These are phyloP conservation scores for Phylloscopus trochilus DNA, from an alignment of 2,113 vertebrate species.

Conservation along the genomic window DNA sequence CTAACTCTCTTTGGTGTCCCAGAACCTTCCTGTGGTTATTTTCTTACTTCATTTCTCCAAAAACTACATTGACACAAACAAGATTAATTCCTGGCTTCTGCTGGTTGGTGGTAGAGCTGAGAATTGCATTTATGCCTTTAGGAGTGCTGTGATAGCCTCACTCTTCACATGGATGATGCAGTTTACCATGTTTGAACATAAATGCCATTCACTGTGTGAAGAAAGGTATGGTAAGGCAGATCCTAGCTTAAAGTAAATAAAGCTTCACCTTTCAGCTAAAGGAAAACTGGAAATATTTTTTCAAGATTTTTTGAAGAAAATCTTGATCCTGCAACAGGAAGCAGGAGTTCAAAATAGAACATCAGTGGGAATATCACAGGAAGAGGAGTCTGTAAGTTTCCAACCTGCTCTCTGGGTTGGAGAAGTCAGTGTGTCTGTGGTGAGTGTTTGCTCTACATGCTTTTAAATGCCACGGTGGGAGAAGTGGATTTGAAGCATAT, in stretches of 20 bases:
- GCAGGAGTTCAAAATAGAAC: not conserved
- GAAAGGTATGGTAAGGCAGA: not conserved
- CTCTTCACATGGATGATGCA: not conserved
- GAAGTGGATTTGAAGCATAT: not conserved
- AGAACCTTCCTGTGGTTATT: not conserved
- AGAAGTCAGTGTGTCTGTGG: not conserved
- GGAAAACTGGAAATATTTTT: not conserved
- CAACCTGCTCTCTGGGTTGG: not conserved
- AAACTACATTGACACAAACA: not conserved
- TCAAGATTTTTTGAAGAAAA: not conserved
- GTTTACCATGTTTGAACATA: not conserved
- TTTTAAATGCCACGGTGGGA: constrained; percentile 9
- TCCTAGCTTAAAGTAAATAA: not conserved
- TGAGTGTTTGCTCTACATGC: not conserved
- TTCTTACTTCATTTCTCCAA: not conserved
- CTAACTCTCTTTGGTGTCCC: not conserved
- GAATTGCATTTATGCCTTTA: not conserved
- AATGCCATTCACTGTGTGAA: not conserved
- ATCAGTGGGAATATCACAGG: not conserved
- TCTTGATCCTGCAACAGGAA: not conserved
- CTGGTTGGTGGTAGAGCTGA: not conserved
- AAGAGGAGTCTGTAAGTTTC: not conserved
- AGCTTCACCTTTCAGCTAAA: not conserved
- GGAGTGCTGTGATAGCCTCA: not conserved
- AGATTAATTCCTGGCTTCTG: not conserved